These are phyloP conservation scores for Thamnaconus septentrionalis DNA, from an alignment of 2,113 vertebrate species.

Conservation along the genomic window DNA sequence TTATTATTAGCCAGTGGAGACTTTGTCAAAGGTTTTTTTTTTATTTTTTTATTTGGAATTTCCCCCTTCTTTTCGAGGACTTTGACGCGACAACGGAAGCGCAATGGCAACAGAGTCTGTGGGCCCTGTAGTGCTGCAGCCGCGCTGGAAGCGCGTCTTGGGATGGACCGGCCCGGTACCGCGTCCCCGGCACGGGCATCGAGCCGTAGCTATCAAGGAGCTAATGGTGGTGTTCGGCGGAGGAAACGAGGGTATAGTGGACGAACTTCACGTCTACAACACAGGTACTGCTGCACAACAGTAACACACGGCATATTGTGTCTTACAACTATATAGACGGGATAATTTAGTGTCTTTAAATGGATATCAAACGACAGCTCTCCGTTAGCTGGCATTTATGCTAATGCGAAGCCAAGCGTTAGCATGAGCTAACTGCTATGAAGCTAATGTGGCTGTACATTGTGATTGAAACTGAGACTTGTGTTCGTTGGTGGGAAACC, in stretches of 20 bases:
- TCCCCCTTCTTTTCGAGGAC: constrained; percentile 26
- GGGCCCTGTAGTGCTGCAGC: constrained; percentile 70
- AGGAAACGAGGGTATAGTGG: constrained; percentile 88
- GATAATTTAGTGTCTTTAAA: too few species aligned
- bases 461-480: neutral
- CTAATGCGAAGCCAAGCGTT: neutral
- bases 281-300: constrained; percentile 68
- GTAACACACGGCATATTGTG: neutral
- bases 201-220: constrained; percentile 87
- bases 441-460: neutral
- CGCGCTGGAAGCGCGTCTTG: constrained; percentile 85
- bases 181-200: constrained; percentile 85
- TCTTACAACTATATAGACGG: too few species aligned
- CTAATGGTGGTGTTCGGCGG: constrained; percentile 89
- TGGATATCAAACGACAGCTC: neutral
- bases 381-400: neutral
- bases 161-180: constrained; percentile 87
- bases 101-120: constrained; percentile 38
- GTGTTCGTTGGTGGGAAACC: too few species aligned
- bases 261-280: constrained; percentile 88
- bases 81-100: constrained; percentile 6
- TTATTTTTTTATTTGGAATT: constrained; percentile 16
- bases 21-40: neutral
- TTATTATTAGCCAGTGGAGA: neutral
- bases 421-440: neutral